These are phyloP conservation scores for Brachyptera risi DNA, from an alignment of 2,888 invertebrate species.

Conservation along the genomic window DNA sequence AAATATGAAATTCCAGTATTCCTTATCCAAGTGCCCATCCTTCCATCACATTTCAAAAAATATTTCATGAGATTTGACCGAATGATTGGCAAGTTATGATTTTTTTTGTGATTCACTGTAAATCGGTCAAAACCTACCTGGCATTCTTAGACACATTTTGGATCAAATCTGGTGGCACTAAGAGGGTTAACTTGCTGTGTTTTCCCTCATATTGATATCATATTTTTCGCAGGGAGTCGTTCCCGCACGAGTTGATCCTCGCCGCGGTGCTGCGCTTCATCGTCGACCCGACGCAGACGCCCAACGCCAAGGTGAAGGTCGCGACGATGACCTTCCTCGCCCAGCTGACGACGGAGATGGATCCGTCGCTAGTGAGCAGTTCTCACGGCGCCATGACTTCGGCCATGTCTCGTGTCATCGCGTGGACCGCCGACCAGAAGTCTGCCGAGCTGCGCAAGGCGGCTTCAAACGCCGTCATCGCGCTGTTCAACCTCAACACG, in stretches of 20 bases:
- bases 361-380: conserved; percentile 35
- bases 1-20: too few relatives aligned
- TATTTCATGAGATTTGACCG: too few relatives aligned
- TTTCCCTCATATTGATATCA: too few relatives aligned
- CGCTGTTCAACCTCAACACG: conserved; percentile 87
- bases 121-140: too few relatives aligned
- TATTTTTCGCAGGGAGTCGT: conserved; percentile 54
- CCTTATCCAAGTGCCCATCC: too few relatives aligned
- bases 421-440: conserved; percentile 67
- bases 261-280: conserved; percentile 65
- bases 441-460: conserved; percentile 63
- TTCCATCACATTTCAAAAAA: too few relatives aligned
- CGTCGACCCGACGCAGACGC: conserved; percentile 89
- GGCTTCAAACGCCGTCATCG: conserved; percentile 64
- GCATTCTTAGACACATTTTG: too few relatives aligned
- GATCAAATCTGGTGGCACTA: too few relatives aligned
- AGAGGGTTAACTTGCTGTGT: too few relatives aligned
- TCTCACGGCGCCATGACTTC: conserved; percentile 3
- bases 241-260: conserved; percentile 57
- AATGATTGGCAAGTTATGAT: too few relatives aligned
- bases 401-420: conserved; percentile 56
- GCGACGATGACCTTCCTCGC: conserved; percentile 67
- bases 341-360: conserved; percentile 52
- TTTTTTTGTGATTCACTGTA: too few relatives aligned
- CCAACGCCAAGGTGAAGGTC: conserved; percentile 60